Evolutionary conservation across 2,113 vertebrate species (phyloP).

Genomic region (Phaethornis superciliosus): DNA sequence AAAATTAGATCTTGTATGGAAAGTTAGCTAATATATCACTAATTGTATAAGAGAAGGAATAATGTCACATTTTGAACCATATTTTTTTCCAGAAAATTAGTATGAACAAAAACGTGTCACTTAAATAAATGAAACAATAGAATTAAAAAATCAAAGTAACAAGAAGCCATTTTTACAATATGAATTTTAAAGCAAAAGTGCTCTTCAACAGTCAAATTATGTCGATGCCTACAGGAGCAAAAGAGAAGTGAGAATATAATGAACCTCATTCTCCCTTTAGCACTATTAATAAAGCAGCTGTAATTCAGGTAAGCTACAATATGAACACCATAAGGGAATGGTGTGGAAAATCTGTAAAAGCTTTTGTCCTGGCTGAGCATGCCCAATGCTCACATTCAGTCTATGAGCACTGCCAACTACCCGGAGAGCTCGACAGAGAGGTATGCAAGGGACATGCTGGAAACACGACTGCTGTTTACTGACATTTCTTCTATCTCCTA

Average conservation of each 20-base stretch:
- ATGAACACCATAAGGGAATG: not conserved
- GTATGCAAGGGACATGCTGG: not conserved
- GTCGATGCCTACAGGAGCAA: not conserved
- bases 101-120: not conserved
- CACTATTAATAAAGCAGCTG: not conserved
- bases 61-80: not conserved
- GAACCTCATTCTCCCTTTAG: not conserved
- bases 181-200: not conserved
- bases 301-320: slow-evolving; percentile 8
- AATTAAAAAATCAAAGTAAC: not conserved
- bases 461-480: not conserved
- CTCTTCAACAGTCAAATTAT: not conserved
- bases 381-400: not conserved
- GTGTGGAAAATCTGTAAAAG: not conserved
- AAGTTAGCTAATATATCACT: not conserved
- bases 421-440: not conserved
- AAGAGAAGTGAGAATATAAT: not conserved
- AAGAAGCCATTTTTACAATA: not conserved
- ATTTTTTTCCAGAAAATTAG: not conserved
- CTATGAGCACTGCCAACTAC: not conserved
- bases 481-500: not conserved
- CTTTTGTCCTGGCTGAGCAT: not conserved
- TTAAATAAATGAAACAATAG: not conserved
- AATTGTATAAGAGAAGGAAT: not conserved
- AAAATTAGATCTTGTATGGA: not conserved